A percentile compares a stretch with the other conserved stretches of the same genome.
Evolutionary conservation across 2,888 invertebrate species (phyloP).

Genomic region (Spilosoma lubricipeda): DNA sequence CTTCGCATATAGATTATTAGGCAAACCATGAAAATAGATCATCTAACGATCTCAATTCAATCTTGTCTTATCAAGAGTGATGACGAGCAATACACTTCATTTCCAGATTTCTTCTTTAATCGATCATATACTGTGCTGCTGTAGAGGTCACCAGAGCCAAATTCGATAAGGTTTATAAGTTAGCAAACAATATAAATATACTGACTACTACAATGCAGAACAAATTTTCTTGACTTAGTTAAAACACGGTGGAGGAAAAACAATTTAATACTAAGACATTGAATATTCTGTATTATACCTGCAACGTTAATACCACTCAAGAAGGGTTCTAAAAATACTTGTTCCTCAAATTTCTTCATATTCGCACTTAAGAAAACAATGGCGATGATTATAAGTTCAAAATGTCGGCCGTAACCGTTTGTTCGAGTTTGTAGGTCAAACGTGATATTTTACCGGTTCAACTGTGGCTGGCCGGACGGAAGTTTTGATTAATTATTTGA

Average conservation of each 20-base stretch:
- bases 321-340: background rate
- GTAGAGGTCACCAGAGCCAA: background rate
- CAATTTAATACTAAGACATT: background rate
- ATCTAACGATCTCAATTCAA: too few relatives aligned
- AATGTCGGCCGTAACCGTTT: slow-evolving; percentile 27
- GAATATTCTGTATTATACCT: background rate
- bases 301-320: background rate
- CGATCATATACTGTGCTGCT: background rate
- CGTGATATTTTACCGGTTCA: slow-evolving; percentile 51
- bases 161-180: background rate
- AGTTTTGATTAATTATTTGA: background rate
- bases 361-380: slow-evolving; percentile 22
- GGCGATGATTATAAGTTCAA: slow-evolving; percentile 37
- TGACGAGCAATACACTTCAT: too few relatives aligned
- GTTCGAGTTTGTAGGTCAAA: slow-evolving; percentile 50
- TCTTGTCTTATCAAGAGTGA: too few relatives aligned
- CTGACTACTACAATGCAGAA: background rate
- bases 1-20: background rate
- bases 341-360: background rate
- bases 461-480: slow-evolving; percentile 34
- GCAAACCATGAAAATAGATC: background rate
- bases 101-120: background rate
- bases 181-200: background rate
- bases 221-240: background rate
- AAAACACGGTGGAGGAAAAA: background rate